Percentiles rank a stretch among this genome's conserved stretches.
Conservation (phyloP, 1,140 invertebrate species). For the Condylostylus longicornis region DNA sequence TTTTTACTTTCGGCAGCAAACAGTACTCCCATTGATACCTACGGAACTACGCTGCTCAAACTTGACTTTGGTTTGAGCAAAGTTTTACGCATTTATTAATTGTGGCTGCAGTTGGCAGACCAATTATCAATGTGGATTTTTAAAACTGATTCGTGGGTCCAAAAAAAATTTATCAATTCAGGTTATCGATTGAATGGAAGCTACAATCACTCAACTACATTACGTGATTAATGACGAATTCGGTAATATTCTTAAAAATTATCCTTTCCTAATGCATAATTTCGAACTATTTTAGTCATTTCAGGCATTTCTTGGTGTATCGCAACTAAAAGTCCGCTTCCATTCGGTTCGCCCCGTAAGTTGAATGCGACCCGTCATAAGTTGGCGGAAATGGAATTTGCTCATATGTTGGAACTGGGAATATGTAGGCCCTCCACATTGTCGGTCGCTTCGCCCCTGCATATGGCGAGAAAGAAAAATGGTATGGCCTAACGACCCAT, state of each 20-base stretch:
- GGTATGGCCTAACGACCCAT: slow-evolving; percentile 22
- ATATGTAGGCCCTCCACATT: slow-evolving; percentile 22
- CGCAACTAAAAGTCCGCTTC: slow-evolving; percentile 22
- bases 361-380: slow-evolving; percentile 24
- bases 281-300: too few relatives aligned
- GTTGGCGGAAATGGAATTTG: slow-evolving; percentile 12
- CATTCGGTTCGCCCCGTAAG: slow-evolving; percentile 12
- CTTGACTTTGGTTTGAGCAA: not conserved
- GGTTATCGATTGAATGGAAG: not conserved
- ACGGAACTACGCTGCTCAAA: slow-evolving; percentile 1
- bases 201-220: not conserved
- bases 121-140: slow-evolving; percentile 5
- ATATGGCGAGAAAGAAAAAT: slow-evolving; percentile 29
- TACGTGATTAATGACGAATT: not conserved
- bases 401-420: slow-evolving; percentile 17
- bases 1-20: too few relatives aligned
- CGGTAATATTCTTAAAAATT: too few relatives aligned
- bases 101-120: not conserved
- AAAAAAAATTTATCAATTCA: not conserved
- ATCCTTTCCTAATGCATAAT: not conserved
- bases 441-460: slow-evolving; percentile 32
- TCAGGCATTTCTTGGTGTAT: slow-evolving; percentile 10
- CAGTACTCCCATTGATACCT: slow-evolving; percentile 1
- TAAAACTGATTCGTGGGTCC: slow-evolving; percentile 1
- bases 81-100: slow-evolving; percentile 4